Evolutionary conservation across 2,888 invertebrate genomes (phyloP).

Genomic region (Metallyticus violacea): DNA sequence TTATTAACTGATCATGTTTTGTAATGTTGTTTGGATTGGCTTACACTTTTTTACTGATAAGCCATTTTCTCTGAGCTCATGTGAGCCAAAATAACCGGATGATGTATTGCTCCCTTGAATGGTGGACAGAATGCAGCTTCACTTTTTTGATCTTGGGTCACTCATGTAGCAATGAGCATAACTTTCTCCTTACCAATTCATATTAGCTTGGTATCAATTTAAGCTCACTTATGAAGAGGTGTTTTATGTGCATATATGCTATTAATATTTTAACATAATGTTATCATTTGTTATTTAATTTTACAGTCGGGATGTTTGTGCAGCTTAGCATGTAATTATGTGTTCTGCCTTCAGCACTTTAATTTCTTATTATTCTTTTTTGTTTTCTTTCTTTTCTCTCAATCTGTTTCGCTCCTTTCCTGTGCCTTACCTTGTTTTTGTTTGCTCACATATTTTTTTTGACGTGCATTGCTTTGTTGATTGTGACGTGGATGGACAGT

Average conservation of each 20-base stretch:
- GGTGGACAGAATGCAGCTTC: neutral
- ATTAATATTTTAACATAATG: neutral
- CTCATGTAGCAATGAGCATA: no score
- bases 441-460: neutral
- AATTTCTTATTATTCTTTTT: neutral
- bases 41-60: no score
- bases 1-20: no score
- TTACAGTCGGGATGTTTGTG: neutral
- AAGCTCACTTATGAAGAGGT: neutral
- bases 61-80: no score
- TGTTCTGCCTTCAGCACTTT: neutral
- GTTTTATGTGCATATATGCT: neutral
- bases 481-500: neutral
- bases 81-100: no score
- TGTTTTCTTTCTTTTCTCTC: neutral
- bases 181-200: neutral
- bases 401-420: neutral
- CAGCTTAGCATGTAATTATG: neutral
- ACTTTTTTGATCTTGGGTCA: neutral
- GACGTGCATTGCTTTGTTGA: neutral
- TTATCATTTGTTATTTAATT: neutral
- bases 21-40: no score
- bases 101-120: no score
- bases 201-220: neutral
- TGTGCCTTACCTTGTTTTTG: neutral